Evolutionary conservation across 2,797 vertebrate species (phyloP), one percentile per base, ranked within the genome.

Genomic region (Centroberyx gerrardi): DNA sequence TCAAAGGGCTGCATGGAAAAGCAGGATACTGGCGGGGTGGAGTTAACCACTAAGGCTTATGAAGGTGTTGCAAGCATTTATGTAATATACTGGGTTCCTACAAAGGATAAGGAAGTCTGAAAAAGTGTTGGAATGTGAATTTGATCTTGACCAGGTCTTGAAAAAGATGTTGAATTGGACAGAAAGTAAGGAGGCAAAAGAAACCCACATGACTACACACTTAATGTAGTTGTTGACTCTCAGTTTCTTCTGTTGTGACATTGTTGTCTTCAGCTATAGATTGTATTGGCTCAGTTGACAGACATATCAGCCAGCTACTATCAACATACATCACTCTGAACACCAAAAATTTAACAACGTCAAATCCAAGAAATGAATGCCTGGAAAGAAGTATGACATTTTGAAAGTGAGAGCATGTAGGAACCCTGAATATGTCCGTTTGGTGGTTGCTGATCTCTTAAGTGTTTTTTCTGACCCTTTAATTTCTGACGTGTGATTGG

Each of bases 401-500:
- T 40, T 3, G 2, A 12, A 12, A 40, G 8, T 8, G 38, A 12
- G 38, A 10, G 8, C 22, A 8, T n/a, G 33, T 0, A 61, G 67
- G 78, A 77, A 61, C 40, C 33, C 58, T 2, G 52, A 40, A 40
- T 40, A 40, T 40, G 38, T 10, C 38, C 2, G 9, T 40, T 40
- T 84, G 29, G 70, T 27, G 8, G 75, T 56, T 78, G 74, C 44
- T 65, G 66, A 74, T 62, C 31, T 84, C 22, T 73, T 59, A 1
- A 29, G 76, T 74, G 44, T 46, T 69, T 60, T 56, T 42, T 72
- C 17, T n/a, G 18, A 66, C 69, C 76, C 76, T 82, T 88, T 84
- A 81, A 86, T 68, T 68, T 63, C 49, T 66, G 76, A 80, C 73
- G 33, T 85, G 86, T 87, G 83, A 79, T 15, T 56, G 18, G 64